Evolutionary conservation across 2,888 invertebrate species (phyloP).

Genomic region (Encarsia formosa): DNA sequence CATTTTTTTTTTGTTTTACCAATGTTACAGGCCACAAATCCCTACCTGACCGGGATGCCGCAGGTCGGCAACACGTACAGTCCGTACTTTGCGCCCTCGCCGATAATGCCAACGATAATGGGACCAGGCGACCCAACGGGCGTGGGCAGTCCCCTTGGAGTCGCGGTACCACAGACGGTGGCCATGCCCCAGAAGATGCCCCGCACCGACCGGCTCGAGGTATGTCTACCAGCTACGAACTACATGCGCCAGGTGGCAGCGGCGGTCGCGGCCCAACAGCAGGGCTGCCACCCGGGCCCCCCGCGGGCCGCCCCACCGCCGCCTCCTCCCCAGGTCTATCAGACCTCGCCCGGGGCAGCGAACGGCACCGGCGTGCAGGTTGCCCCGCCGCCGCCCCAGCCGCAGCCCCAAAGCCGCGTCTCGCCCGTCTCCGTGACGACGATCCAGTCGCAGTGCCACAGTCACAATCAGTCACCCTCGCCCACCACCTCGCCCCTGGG

Average conservation of each 20-base stretch:
- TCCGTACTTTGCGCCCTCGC: constrained; percentile 84
- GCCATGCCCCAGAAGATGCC: constrained; percentile 89
- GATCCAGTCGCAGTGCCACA: constrained; percentile 42
- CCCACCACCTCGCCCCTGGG: constrained; percentile 27
- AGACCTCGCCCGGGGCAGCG: constrained; percentile 46
- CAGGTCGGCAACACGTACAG: constrained; percentile 85
- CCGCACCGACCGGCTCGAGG: constrained; percentile 94
- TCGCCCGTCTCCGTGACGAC: constrained; percentile 51
- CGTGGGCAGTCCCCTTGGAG: constrained; percentile 77
- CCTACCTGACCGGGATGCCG: constrained; percentile 87
- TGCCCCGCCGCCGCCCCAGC: constrained; percentile 44
- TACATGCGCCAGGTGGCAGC: constrained; percentile 47
- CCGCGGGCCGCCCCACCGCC: constrained; percentile 40
- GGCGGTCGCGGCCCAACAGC: constrained; percentile 42
- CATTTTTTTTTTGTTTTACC: constrained; percentile 27
- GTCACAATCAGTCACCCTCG: constrained; percentile 44
- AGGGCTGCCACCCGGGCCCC: constrained; percentile 45
- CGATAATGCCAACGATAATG: constrained; percentile 85
- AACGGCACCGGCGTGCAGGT: constrained; percentile 39
- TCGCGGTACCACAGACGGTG: constrained; percentile 80
- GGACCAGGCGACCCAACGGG: constrained; percentile 74
- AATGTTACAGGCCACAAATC: constrained; percentile 74
- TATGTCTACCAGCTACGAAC: constrained; percentile 56
- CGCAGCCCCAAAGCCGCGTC: constrained; percentile 42
- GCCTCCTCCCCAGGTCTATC: constrained; percentile 37